Evolutionary conservation across 2,797 vertebrate genomes (phyloP), one percentile per base, ranked within the genome.

Genomic region (Fistularia tabacaria): DNA sequence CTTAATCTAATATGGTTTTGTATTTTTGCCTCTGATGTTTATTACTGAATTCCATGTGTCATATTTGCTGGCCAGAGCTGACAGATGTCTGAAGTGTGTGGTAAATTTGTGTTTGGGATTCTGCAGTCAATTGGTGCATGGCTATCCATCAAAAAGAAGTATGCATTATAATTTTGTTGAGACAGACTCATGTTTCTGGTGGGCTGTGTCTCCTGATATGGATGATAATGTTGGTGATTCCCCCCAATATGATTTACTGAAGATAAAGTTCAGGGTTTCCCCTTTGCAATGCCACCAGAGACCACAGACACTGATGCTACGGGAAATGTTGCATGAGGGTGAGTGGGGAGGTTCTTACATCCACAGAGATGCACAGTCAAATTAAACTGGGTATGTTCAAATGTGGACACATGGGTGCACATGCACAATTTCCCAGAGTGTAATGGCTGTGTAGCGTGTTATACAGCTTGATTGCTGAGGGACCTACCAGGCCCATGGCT

Each of bases 401-500:
- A 47, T 43, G 40, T 36, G 41, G 14, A 73, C 38, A 47, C 50
- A 53, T 12, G 49, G 14, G 49, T 38, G 13, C 49, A 38, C 37
- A 45, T 44, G 62, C 15, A 71, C 38, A 49, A 67, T 55, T 76
- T 77, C 72, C 74, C 10, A 51, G 65, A 68, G 79, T 61, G 57
- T 38, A 52, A 50, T 66, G 64, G 12, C 49, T 54, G 57, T 59
- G 55, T 38, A 59, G 70, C 12, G 1, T 61, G 54, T 67, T 57
- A 71, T 80, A 68, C 51, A 50, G 41, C 42, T 52, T 64, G 62
- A 78, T 67, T 62, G 72, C 68, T 58, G 54, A 67, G 64, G 73
- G 64, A 44, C 49, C 44, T 38, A 45, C 39, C 5, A 14, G 59
- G 47, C 45, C 57, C 61, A 54, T 7, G 1, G 52, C 57, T 51